Base-by-base conservation (phyloP, 2,797 vertebrate species). In the Limnodromus scolopaceus region DNA sequence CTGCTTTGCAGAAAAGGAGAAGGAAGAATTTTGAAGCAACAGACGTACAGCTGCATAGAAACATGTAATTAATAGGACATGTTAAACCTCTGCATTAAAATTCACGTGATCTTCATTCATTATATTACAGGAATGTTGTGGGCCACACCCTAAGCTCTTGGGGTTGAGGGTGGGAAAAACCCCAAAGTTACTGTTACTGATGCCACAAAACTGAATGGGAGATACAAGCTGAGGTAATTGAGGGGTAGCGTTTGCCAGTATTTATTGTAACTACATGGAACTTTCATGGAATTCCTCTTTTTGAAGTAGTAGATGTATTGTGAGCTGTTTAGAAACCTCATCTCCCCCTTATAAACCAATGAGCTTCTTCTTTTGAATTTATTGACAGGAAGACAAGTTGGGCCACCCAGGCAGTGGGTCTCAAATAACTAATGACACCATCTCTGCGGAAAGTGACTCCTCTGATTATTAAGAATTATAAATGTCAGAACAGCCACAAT, bases 391-490 rank as follows among this genome's bases (percentile, higher is more conserved):
- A 49, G 92, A 58, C 10, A 66, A 88, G 72, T 23, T 46, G 43
- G 79, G 71, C 82, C 91, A 92, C 69, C 68, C 71, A 75, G 54
- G 36, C 38, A 46, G 49, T 39, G 45, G 57, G 41, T 39, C 57
- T 93, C 87, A 91, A 71, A 68, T 77, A 83, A 87, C 75, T 75
- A 41, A 76, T 54, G 57, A 72, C 53, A 91, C 41, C 34, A 8
- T 34, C 61, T 86, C 88, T 83, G 75, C 57, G 72, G 41, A 89
- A 95, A 93, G 75, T 41, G 77, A 85, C 69, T 88, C 76, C 74
- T 80, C 39, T 64, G 51, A 97, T 93, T 92, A 95, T 74, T 89
- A 92, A 61, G 86, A 89, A 85, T 80, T 71, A 89, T 54, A 89
- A 71, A 66, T 61, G 92, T 64, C 86, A 83, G 84, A 93, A 80